These are phyloP conservation scores for Spinus olivaceus DNA, from an alignment of 2,797 vertebrate genomes.

Conservation along the genomic window DNA sequence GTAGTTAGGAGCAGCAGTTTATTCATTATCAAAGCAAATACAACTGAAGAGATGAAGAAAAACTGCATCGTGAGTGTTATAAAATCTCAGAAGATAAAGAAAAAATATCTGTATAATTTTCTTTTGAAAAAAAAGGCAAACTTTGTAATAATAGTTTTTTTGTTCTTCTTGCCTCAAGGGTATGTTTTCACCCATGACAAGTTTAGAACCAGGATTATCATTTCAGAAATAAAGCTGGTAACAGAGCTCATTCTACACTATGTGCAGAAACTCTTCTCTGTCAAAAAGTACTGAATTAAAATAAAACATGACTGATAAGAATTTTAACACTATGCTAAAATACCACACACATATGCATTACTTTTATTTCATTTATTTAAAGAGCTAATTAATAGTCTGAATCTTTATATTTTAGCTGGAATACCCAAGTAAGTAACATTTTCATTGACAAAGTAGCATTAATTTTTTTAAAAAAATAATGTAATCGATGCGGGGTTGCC, in stretches of 20 bases:
- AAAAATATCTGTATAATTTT: neutral
- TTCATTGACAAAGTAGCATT: neutral
- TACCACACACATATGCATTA: neutral
- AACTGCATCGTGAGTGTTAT: neutral
- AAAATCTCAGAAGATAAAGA: neutral
- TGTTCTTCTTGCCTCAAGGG: neutral
- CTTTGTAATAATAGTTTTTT: neutral
- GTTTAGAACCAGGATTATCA: neutral
- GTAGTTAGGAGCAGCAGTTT: neutral
- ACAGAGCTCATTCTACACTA: neutral
- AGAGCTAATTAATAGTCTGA: neutral
- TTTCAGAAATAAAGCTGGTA: neutral
- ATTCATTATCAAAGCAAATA: neutral
- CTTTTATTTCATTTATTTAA: neutral
- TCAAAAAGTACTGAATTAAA: neutral
- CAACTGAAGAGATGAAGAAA: neutral
- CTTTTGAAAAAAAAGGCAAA: neutral
- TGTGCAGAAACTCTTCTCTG: neutral
- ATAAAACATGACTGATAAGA: neutral
- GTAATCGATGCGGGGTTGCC: fast-evolving
- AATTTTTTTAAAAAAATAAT: neutral
- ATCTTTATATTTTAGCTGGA: neutral
- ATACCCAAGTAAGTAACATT: neutral
- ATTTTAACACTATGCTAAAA: neutral
- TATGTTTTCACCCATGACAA: neutral